Base-by-base conservation (phyloP, 2,888 invertebrate genomes). In the Gonocerus acuteangulatus region DNA sequence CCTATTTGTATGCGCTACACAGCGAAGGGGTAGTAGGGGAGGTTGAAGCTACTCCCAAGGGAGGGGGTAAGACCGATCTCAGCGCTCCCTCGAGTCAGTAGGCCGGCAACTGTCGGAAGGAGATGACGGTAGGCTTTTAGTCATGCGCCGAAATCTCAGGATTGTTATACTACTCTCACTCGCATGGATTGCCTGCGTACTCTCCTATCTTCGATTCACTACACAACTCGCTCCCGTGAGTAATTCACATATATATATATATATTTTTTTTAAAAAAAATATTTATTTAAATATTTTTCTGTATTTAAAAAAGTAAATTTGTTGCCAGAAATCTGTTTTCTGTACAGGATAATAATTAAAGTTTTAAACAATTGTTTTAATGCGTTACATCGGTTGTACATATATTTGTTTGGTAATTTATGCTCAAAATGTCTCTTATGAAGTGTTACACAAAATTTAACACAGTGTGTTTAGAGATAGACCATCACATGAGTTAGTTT, bases 111-210 rank as follows among this genome's bases (percentile, higher is more conserved):
- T n/a, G 7, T 39, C 39, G 39, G 39, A 15, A n/a, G 15, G 13
- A n/a, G n/a, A 39, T 15, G 39, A 3, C 3, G 39, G 4, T 39
- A 15, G 39, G 9, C 7, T 27, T 27, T 27, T 9, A 15, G 16
- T 39, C 36, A 82, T 82, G 81, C 76, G 81, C 72, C 78, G 82
- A 67, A 82, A 82, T 75, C 77, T 81, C 68, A 82, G 82, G 74
- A 77, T 82, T 71, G 74, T 82, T 70, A 73, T 81, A 68, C 73
- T 81, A 66, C 78, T 82, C 70, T 80, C 80, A 68, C 77, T 79
- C 73, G 78, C 79, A 68, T 82, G 82, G 82, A 81, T 82, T 79
- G 81, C 80, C 73, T 80, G 78, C 69, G 79, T 82, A 71, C 77
- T 82, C 74, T 82, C 80, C 75, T 82, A 82, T 72, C 76, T 81